Percentiles rank a stretch among this genome's conserved stretches.
Conservation (phyloP, 2,888 invertebrate species). For the Nebria salina region DNA sequence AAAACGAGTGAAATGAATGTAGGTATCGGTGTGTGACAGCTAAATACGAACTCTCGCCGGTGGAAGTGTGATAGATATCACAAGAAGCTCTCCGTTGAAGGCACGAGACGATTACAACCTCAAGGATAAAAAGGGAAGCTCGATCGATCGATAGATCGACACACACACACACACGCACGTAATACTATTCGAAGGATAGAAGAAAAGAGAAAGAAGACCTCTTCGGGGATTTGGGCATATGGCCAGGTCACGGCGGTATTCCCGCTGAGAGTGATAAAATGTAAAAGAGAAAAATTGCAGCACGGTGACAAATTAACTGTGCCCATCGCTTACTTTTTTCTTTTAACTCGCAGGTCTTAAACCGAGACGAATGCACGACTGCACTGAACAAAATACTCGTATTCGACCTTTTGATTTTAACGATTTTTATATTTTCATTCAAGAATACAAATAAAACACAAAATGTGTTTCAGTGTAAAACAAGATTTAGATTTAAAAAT, state of each 20-base stretch:
- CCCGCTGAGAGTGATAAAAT: not conserved
- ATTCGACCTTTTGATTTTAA: not conserved
- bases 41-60: not conserved
- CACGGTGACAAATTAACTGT: conserved; percentile 1
- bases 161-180: conserved; percentile 6
- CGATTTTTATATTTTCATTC: not conserved
- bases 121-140: conserved; percentile 20
- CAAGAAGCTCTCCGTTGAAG: not conserved
- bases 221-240: not conserved
- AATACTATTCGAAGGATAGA: not conserved
- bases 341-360: not conserved
- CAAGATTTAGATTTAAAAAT: too few species aligned
- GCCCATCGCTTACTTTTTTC: not conserved
- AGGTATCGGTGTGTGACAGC: not conserved
- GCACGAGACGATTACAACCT: conserved; percentile 25
- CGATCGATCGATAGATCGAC: conserved; percentile 13
- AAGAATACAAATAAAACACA: not conserved
- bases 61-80: not conserved
- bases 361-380: not conserved
- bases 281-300: conserved; percentile 1
- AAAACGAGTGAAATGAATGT: not conserved
- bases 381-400: not conserved
- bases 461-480: too few species aligned
- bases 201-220: not conserved
- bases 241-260: conserved; percentile 2